A percentile compares a stretch with the other conserved stretches of the same genome.
These are phyloP conservation scores for Stichopus horrens DNA, from an alignment of 53 echinoderm and acorn worm genomes.

Conservation along the genomic window DNA sequence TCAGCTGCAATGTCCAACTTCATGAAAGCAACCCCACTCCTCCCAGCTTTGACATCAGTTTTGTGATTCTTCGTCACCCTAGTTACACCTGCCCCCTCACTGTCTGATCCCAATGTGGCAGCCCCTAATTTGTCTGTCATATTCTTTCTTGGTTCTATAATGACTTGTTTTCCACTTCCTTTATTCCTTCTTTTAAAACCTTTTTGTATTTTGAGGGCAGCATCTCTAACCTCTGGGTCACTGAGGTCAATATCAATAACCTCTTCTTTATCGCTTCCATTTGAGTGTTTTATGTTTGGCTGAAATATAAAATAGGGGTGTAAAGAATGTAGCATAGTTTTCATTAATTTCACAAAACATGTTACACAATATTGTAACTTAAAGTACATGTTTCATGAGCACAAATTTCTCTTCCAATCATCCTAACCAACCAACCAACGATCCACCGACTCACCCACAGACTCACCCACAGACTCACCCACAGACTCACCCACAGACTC, in stretches of 20 bases:
- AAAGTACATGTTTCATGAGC: no score
- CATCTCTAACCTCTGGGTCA: constrained; percentile 84
- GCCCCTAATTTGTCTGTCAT: no score
- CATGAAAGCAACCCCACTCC: neutral
- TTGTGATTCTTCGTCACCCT: neutral
- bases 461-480: no score
- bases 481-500: no score
- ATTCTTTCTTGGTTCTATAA: neutral
- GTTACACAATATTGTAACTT: no score
- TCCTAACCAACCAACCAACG: no score
- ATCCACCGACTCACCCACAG: no score
- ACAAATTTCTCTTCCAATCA: no score
- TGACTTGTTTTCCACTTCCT: neutral
- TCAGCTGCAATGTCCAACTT: neutral
- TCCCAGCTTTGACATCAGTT: neutral
- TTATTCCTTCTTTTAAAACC: constrained; percentile 52
- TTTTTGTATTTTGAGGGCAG: constrained; percentile 83
- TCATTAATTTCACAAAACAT: no score
- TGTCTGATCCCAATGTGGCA: no score
- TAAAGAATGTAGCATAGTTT: no score
- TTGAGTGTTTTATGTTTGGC: neutral
- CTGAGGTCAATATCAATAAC: constrained; percentile 81
- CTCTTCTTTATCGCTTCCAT: neutral
- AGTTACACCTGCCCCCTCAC: neutral
- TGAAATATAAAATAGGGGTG: neutral